Evolutionary conservation across 1,140 invertebrate species (phyloP).

Genomic region (Drosophila navojoa): DNA sequence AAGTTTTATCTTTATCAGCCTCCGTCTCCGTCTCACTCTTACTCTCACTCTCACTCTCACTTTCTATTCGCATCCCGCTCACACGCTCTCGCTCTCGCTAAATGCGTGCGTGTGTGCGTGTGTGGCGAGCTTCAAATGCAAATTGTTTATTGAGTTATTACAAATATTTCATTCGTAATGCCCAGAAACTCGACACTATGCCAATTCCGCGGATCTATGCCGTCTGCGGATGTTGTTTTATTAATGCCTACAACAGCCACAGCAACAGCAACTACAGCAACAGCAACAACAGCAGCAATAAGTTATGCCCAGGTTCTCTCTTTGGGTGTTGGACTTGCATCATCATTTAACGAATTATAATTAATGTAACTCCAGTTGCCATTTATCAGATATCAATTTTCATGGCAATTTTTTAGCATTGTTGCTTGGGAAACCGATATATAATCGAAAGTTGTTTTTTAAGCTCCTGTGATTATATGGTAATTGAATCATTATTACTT

Average conservation of each 20-base stretch:
- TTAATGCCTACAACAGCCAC: slow-evolving; percentile 5
- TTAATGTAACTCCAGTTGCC: slow-evolving; percentile 3
- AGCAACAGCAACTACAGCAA: not conserved
- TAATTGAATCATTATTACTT: too few relatives aligned
- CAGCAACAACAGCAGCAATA: not conserved
- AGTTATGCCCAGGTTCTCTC: slow-evolving; percentile 13
- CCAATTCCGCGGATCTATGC: slow-evolving; percentile 25
- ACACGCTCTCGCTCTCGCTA: not conserved
- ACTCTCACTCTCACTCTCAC: not conserved
- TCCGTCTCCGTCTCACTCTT: slow-evolving; percentile 1
- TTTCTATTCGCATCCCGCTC: not conserved
- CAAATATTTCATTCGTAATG: slow-evolving; percentile 38
- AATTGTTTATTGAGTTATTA: slow-evolving; percentile 60
- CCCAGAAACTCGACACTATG: slow-evolving; percentile 38
- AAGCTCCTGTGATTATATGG: too few relatives aligned
- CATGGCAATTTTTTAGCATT: not conserved
- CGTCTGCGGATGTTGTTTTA: slow-evolving; percentile 40
- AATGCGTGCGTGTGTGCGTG: not conserved
- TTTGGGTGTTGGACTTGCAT: too few relatives aligned
- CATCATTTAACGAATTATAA: slow-evolving; percentile 1
- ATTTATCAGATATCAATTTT: slow-evolving; percentile 10
- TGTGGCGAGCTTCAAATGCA: slow-evolving; percentile 44
- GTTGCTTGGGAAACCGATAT: too few relatives aligned
- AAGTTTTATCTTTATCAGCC: slow-evolving; percentile 28
- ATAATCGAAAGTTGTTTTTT: too few relatives aligned